Percentiles rank a stretch among this genome's conserved stretches.
phyloP scores from a whole-genome alignment of 2,888 invertebrate genomes.

The Melikaiella ostensackeni region DNA sequence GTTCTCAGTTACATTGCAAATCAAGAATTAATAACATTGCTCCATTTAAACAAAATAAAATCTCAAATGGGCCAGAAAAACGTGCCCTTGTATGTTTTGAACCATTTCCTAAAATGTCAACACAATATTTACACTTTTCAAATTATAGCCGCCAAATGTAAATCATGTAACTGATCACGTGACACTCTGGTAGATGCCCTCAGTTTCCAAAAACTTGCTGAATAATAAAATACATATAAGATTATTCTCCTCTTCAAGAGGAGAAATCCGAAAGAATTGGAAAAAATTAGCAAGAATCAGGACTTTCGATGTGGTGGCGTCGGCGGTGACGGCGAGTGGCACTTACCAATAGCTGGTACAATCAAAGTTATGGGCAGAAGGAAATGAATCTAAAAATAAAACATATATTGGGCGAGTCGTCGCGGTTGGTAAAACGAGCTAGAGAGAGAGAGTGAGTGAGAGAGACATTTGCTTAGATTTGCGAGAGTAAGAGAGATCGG shows the following conservation, averaged over 20 bases:
- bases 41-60: no score
- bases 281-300: slow-evolving; percentile 13
- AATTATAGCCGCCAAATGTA: no score
- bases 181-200: no score
- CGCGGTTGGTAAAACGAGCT: slow-evolving; percentile 51
- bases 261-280: slow-evolving; percentile 2
- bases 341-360: slow-evolving; percentile 59
- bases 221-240: no score
- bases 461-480: neutral
- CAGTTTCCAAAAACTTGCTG: no score
- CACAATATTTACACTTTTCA: no score
- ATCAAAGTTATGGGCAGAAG: slow-evolving; percentile 66
- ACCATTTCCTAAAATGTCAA: no score
- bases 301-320: slow-evolving; percentile 45
- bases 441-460: slow-evolving; percentile 39
- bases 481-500: neutral
- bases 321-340: slow-evolving; percentile 48
- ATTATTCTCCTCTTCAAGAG: neutral
- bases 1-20: no score
- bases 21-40: no score
- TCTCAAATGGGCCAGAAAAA: no score
- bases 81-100: no score
- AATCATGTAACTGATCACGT: no score
- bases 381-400: slow-evolving; percentile 72
- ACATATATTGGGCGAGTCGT: slow-evolving; percentile 67